Evolutionary conservation across 2,888 invertebrate genomes (phyloP), one percentile per base, ranked within the genome.

Genomic region (Platycheirus albimanus): DNA sequence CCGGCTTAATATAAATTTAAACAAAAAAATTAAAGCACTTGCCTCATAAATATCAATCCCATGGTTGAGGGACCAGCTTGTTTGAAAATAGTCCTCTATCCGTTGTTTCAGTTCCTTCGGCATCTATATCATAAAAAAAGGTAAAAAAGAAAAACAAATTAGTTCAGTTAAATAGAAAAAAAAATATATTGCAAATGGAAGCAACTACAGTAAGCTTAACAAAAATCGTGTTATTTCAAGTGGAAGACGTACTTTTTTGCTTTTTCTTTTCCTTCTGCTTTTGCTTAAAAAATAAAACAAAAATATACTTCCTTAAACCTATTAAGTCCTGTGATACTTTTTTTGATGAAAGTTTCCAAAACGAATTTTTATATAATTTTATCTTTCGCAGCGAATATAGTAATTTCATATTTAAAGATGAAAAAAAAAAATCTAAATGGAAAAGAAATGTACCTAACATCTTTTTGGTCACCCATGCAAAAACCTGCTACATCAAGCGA

Each of bases 21-120:
- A 13, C 2, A 30, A n/a, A 7, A 49, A 52, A 43, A 28, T 15
- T 33, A 70, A 63, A 24, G 20, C 63, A 87, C 91, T 91, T 91
- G 98, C 98, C 95, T 98, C 98, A 89, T 97, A 96, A 86, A 97
- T 96, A 90, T 98, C 98, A 88, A 99, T 98, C 71, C 98, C 98
- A 90, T 98, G 98, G 92, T 98, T 98, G 80, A 99, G 93, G 10
- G 98, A 98, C 98, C 98, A 99, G 94, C 97, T 98, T 11, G 98
- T 98, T 91, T 98, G 98, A 90, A 98, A 98, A 91, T 98, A 98
- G 90, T 99, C 98, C 89, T 98, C 97, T 95, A 99, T 98, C 83
- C 98, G 92, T 89, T 97, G 97, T 90, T 98, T 98, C 83, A 99
- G 92, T 89, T 97, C 97, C 88, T 97, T 97, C 1, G 98, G 98